phyloP scores from a whole-genome alignment of 2,113 vertebrate species.

The Bufo bufo region DNA sequence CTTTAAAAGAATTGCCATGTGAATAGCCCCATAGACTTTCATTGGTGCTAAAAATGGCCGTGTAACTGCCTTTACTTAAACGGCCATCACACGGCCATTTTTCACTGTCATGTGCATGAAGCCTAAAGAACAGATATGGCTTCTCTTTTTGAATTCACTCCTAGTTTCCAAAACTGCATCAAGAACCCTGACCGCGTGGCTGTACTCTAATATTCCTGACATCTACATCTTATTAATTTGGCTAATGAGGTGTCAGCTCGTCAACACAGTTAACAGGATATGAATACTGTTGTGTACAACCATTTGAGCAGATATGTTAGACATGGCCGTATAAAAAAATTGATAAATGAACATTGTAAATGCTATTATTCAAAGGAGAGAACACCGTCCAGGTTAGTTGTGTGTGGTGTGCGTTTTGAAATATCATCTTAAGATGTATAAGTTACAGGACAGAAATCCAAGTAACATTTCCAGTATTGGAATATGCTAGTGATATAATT shows the following conservation, averaged over 20 bases:
- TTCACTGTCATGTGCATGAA: no score
- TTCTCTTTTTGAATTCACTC: no score
- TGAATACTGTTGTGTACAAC: not conserved
- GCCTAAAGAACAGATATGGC: no score
- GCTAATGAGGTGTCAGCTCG: not conserved
- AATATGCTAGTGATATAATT: not conserved
- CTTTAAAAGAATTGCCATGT: no score
- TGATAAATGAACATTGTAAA: conserved; percentile 11
- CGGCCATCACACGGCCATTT: no score
- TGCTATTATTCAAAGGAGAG: not conserved
- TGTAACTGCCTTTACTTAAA: no score
- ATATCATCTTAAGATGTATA: not conserved
- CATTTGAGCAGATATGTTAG: conserved; percentile 11
- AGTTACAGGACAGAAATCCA: not conserved
- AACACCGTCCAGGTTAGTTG: not conserved
- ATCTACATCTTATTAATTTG: not conserved
- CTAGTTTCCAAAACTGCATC: no score
- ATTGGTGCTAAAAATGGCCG: no score
- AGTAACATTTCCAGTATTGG: not conserved
- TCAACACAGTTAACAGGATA: not conserved
- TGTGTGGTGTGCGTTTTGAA: not conserved
- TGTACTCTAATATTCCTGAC: not conserved
- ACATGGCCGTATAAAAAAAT: not conserved
- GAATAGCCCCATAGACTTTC: no score
- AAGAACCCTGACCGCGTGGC: not conserved